Evolutionary conservation across 2,888 invertebrate genomes (phyloP).

Genomic region (Netelia virgata): DNA sequence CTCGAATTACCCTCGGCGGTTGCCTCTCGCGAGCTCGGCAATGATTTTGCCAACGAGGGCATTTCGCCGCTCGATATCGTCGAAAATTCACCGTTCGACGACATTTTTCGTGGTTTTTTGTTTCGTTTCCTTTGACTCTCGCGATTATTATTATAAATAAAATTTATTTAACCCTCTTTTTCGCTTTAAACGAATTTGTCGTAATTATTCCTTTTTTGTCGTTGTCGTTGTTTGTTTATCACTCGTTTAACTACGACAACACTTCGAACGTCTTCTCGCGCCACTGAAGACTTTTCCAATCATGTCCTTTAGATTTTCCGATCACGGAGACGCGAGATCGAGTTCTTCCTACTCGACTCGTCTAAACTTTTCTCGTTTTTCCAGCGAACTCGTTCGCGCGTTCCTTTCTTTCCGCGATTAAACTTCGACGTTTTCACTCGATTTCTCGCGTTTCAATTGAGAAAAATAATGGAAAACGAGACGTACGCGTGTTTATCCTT

Average conservation of each 20-base stretch:
- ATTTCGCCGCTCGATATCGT: conserved; percentile 83
- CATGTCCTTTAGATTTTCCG: conserved; percentile 43
- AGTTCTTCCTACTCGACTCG: neutral
- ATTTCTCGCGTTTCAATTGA: neutral
- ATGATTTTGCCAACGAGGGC: conserved; percentile 79
- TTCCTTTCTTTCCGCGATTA: no score
- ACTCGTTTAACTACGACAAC: conserved; percentile 4
- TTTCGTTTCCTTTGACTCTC: neutral
- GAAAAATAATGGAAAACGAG: neutral
- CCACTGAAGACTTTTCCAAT: conserved; percentile 60
- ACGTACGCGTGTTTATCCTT: neutral
- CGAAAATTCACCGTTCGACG: conserved; percentile 83
- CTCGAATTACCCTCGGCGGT: conserved; percentile 82
- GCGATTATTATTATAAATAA: neutral
- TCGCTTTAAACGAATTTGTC: neutral
- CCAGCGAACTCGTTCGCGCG: no score
- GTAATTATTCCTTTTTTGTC: conserved; percentile 1
- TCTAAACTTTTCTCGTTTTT: neutral
- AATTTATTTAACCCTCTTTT: neutral
- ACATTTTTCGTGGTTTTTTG: conserved; percentile 73
- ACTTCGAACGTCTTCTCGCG: conserved; percentile 66
- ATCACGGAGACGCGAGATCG: neutral
- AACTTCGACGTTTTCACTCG: neutral
- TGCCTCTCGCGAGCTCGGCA: conserved; percentile 82
- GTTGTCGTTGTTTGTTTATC: neutral